phyloP scores from a whole-genome alignment of 2,113 vertebrate species.

The Nannospalax galili region DNA sequence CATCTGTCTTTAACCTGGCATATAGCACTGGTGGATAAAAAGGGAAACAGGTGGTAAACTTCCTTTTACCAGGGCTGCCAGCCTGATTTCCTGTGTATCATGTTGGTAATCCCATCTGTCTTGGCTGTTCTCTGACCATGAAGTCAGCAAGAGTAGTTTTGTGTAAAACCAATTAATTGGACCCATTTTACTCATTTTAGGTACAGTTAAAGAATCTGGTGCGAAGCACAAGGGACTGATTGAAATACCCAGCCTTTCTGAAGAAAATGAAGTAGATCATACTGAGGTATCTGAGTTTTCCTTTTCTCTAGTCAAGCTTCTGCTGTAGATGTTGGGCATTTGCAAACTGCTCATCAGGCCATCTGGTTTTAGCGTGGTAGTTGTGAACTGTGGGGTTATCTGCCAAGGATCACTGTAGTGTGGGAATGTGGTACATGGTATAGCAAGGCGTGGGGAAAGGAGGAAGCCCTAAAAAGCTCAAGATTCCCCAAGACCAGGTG shows the following conservation, averaged over 20 bases:
- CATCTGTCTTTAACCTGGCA: not conserved
- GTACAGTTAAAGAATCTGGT: conserved; percentile 85
- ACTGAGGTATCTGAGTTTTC: conserved; percentile 79
- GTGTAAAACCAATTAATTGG: conserved; percentile 45
- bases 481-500: not conserved
- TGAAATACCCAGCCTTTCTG: conserved; percentile 87
- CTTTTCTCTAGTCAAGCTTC: not conserved
- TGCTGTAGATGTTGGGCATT: not conserved
- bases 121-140: no score
- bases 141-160: not conserved
- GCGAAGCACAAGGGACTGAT: conserved; percentile 85
- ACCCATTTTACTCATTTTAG: conserved; percentile 83
- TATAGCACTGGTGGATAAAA: not conserved
- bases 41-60: not conserved
- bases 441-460: not conserved
- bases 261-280: conserved; percentile 88
- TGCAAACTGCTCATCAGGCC: not conserved
- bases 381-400: not conserved
- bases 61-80: not conserved
- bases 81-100: no score
- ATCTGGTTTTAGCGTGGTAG: not conserved
- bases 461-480: not conserved
- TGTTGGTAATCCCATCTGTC: no score
- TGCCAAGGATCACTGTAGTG: not conserved
- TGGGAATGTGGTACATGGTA: not conserved